Evolutionary conservation across 2,113 vertebrate genomes (phyloP), one percentile per base, ranked within the genome.

Genomic region (Hepsetus odoe): DNA sequence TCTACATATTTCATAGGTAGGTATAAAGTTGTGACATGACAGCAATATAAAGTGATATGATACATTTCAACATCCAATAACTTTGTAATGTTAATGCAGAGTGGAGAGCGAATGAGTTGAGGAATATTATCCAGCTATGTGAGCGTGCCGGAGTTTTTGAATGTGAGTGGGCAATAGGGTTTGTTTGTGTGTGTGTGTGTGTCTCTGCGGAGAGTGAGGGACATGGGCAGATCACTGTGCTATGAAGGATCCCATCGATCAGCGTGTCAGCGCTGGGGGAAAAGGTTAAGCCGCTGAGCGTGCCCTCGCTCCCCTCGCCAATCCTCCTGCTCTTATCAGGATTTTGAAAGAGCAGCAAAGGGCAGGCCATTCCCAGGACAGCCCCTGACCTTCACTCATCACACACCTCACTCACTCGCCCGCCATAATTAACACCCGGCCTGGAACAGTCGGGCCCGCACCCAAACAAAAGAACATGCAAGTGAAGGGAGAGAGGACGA

Each of bases 351-450:
- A 87, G 89, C 90, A 92, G 88, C 89, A 92, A 93, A 93, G 93
- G 92, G 87, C 91, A 93, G 89, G 80, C 77, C 86, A 91, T 91
- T 93, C 93, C 92, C 92, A 93, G 90, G 92, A 93, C 87, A 90
- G 86, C 80, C 81, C 11, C 90, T 93, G 92, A 94, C 92, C 92
- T 93, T 93, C 92, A 91, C 83, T 92, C 90, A 91, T 92, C 91
- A 89, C 80, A 88, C 91, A 91, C 88, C 90, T 79, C 76, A 53
- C 91, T 91, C 86, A 86, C 80, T 81, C 85, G 89, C 87, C 87
- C 87, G 86, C 89, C 89, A 89, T 91, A 91, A 93, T 93, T 92
- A 94, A 91, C 90, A 93, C 89, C 85, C 88, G 87, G 87, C 88
- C 90, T 83, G 88, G 88, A 79, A 87, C 84, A 88, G 77, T 87